These are phyloP conservation scores for Dascillus cervinus DNA, from an alignment of 2,888 invertebrate species.

Conservation along the genomic window DNA sequence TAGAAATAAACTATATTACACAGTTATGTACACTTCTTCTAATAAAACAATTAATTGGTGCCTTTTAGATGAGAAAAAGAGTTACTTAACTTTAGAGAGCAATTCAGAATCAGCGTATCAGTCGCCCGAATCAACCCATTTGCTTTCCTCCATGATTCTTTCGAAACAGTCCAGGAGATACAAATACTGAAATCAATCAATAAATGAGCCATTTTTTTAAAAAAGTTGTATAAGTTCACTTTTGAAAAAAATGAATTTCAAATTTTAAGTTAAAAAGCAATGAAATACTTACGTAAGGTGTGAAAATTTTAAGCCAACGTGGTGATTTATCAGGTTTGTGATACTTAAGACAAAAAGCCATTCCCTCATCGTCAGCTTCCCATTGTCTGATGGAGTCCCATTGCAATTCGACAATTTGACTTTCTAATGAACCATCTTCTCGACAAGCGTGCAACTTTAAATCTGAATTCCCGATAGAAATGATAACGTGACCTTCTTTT, in stretches of 20 bases:
- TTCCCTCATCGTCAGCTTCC: conserved; percentile 87
- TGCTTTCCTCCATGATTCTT: conserved; percentile 86
- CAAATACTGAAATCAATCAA: conserved; percentile 67
- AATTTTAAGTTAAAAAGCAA: conserved; percentile 28
- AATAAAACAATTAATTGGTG: too few species aligned
- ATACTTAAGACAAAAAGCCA: conserved; percentile 86
- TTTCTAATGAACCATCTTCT: conserved; percentile 70
- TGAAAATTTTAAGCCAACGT: conserved; percentile 78
- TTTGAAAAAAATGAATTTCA: too few species aligned
- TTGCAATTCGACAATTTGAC: conserved; percentile 64
- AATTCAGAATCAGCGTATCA: too few species aligned
- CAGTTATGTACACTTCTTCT: too few species aligned
- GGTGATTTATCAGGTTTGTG: conserved; percentile 71
- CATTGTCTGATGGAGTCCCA: conserved; percentile 81
- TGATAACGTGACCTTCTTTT: conserved; percentile 73
- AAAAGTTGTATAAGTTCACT: too few species aligned
- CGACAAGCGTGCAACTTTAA: conserved; percentile 77
- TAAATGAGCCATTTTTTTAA: conserved; percentile 8
- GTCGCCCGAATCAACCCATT: conserved; percentile 77
- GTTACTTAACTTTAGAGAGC: too few species aligned
- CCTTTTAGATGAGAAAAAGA: too few species aligned
- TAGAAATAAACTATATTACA: too few species aligned
- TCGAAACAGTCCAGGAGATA: conserved; percentile 93
- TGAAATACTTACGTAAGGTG: conserved; percentile 72
- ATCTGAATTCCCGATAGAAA: conserved; percentile 50